These are phyloP conservation scores for Phortica variegata DNA, from an alignment of 1,140 invertebrate species.

Conservation along the genomic window DNA sequence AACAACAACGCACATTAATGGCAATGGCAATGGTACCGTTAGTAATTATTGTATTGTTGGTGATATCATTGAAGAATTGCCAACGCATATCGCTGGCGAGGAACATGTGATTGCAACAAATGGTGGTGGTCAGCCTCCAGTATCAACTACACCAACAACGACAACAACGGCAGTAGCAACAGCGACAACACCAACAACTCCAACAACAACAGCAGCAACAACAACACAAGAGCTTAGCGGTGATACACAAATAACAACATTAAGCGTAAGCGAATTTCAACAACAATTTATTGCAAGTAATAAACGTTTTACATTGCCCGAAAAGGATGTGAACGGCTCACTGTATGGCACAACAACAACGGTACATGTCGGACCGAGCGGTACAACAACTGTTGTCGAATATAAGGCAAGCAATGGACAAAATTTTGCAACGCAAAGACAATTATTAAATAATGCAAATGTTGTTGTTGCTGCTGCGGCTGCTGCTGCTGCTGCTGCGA, in stretches of 20 bases:
- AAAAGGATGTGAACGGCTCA: constrained; percentile 26
- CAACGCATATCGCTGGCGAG: constrained; percentile 15
- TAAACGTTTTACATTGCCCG: constrained; percentile 11
- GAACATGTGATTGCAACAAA: constrained; percentile 7
- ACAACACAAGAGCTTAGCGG: constrained; percentile 13
- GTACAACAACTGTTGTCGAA: constrained; percentile 53
- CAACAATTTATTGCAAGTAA: constrained; percentile 10
- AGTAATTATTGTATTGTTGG: constrained; percentile 35
- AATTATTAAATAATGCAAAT: too few relatives aligned
- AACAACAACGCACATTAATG: too few relatives aligned
- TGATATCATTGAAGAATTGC: constrained; percentile 43
- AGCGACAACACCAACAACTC: constrained; percentile 2
- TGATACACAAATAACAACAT: constrained; percentile 16
- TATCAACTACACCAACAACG: background rate
- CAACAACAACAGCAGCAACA: constrained; percentile 11
- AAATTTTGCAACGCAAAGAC: background rate
- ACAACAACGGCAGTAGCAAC: background rate
- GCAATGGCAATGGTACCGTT: background rate
- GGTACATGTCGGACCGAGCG: constrained; percentile 52
- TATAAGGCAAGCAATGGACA: constrained; percentile 48
- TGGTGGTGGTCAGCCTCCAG: background rate
- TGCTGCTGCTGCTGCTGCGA: constrained; percentile 1
- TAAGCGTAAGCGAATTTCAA: constrained; percentile 18
- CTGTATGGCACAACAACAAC: constrained; percentile 36
- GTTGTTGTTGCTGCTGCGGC: too few relatives aligned